Percentiles rank a stretch among this genome's conserved stretches.
Evolutionary conservation across 2,888 invertebrate genomes (phyloP).

Genomic region (Microchrysa polita): DNA sequence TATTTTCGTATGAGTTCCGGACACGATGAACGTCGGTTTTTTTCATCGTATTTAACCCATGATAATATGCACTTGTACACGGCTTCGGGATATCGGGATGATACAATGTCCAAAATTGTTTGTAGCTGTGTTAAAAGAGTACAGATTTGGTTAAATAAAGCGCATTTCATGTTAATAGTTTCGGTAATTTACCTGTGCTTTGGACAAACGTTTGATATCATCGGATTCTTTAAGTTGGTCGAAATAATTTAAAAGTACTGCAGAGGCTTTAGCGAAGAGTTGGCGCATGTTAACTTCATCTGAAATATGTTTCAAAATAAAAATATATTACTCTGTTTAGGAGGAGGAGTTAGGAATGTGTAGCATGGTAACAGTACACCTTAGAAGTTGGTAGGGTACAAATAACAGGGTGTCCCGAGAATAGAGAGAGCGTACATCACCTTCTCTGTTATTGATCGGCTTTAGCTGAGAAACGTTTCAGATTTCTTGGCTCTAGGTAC

Average conservation of each 20-base stretch:
- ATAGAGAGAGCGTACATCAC: too few species aligned
- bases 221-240: background rate
- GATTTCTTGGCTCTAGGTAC: too few species aligned
- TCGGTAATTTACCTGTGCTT: slow-evolving; percentile 8
- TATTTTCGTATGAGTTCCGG: background rate
- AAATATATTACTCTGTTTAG: too few species aligned
- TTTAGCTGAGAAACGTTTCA: too few species aligned
- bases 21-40: background rate
- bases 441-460: too few species aligned
- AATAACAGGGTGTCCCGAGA: too few species aligned
- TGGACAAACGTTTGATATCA: background rate
- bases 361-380: too few species aligned
- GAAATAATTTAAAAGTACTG: background rate
- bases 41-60: background rate
- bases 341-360: too few species aligned
- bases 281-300: background rate
- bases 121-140: background rate
- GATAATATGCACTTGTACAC: background rate
- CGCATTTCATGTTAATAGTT: background rate
- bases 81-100: background rate
- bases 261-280: background rate
- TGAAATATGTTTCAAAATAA: background rate
- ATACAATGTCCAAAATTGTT: background rate
- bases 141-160: background rate
- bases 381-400: too few species aligned